Base-by-base conservation (phyloP, 2,888 invertebrate genomes). In the Ennomos quercinarius region DNA sequence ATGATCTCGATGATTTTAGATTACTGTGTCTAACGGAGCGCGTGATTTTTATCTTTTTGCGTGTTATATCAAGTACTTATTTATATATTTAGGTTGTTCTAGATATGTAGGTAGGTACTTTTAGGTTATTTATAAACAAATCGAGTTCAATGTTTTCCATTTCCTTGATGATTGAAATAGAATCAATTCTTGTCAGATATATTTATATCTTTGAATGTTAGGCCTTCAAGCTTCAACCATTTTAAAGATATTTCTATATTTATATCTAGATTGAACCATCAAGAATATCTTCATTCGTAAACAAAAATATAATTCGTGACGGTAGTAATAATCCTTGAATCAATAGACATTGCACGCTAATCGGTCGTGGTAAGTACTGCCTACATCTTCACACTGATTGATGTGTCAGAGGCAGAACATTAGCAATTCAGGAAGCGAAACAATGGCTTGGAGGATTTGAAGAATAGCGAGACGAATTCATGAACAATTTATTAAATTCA, bases 41-140 rank as follows among this genome's bases (percentile, higher is more conserved):
- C 66, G 61, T 65, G 68, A 68, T 61, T 66, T 61, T 74, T 72
- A 76, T 76, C 73, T 66, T 65, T 66, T 57, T 73, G 64, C 71
- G 73, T 62, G 50, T 64, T 61, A 57, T 44, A 48, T 66, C 27
- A 51, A 63, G 63, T 53, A 52, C 44, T 42, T 55, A 27, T 27
- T 27, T 39, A 13, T 64, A 65, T 63, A 59, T 59, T 59, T 58
- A 60, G 48, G 17, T 36, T 59, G 57, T 38, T 43, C 60, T 42
- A 64, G 44, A 60, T 60, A 45, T 27, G 6, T 2, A 4, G 1
- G 4, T 2, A 4, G 1, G 4, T 27, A 27, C 17, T 36, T 17
- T 59, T 45, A 41, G 37, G 12, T 11, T 66, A 58, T 65, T 62
- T 62, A 61, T 56, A 12, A 40, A 46, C 35, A 44, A 54, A 57